Evolutionary conservation across 2,113 vertebrate species (phyloP), one percentile per base, ranked within the genome.

Genomic region (Hemibagrus wyckioides): DNA sequence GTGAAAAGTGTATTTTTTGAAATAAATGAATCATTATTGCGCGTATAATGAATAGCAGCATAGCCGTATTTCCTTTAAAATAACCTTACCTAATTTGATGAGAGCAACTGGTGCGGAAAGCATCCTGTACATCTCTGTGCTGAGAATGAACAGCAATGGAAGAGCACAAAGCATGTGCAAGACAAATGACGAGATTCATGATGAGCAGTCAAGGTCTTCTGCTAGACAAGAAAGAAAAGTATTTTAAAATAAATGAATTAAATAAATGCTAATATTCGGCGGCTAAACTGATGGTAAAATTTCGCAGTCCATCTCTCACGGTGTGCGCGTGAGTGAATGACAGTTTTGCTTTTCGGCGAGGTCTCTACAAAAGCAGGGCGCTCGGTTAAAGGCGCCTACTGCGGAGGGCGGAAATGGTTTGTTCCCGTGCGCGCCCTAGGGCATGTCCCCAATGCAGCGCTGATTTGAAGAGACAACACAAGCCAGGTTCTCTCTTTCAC

Each of bases 381-480:
- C 91, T 92, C 93, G 91, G 92, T 94, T 94, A 52, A 94, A 94
- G 92, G 94, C 94, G 96, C 95, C 95, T 95, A 94, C 95, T 93
- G 95, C 95, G 96, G 95, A 96, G 95, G 93, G 94, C 92, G 92
- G 94, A 93, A 95, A 95, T 95, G 96, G 96, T 96, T 96, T 59
- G 94, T 93, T 95, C 95, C 96, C 95, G 92, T 95, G 94, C 94
- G 89, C 94, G 94, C 95, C 94, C 91, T 91, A 94, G 95, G 95
- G 94, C 94, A 95, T 93, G 93, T 96, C 94, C 94, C 93, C 94
- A 91, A 95, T 93, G 95, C 96, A 94, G 94, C 94, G 93, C 93
- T 93, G 93, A 96, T 96, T 96, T 96, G 96, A 96, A 96, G 96
- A 94, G 96, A 97, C 96, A 96, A 94, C 94, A 94, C 30, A 57